phyloP scores from a whole-genome alignment of 2,888 invertebrate genomes.

The Oxystoma pomonae region DNA sequence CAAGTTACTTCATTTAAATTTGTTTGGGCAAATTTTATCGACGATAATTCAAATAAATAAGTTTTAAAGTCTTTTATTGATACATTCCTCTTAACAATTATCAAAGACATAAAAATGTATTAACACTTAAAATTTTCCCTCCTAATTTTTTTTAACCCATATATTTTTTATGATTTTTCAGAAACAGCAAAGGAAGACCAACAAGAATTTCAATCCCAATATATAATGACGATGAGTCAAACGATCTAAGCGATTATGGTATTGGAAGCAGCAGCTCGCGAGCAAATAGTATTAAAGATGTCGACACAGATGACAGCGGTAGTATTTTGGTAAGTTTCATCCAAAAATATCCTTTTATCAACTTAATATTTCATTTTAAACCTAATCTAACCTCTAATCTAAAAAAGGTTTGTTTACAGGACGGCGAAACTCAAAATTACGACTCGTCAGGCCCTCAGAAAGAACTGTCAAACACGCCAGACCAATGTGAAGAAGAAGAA shows the following conservation, averaged over 20 bases:
- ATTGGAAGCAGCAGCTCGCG: slow-evolving; percentile 50
- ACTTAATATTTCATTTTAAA: too few species aligned
- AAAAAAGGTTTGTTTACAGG: not conserved
- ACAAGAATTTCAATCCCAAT: slow-evolving; percentile 57
- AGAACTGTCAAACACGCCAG: not conserved
- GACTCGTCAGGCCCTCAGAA: not conserved
- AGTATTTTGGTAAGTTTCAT: slow-evolving; percentile 41
- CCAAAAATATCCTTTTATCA: too few species aligned
- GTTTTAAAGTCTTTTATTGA: too few species aligned
- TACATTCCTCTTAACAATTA: too few species aligned
- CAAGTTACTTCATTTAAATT: too few species aligned
- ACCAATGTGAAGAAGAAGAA: not conserved
- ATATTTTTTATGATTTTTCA: slow-evolving; percentile 28
- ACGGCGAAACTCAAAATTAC: not conserved
- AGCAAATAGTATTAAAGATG: slow-evolving; percentile 43
- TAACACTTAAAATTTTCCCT: not conserved
- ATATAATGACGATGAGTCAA: slow-evolving; percentile 77
- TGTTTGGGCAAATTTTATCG: too few species aligned
- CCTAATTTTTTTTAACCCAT: not conserved
- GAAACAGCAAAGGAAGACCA: slow-evolving; percentile 52
- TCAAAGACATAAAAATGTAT: too few species aligned
- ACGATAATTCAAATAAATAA: too few species aligned
- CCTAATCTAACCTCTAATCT: too few species aligned
- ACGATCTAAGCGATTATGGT: slow-evolving; percentile 81
- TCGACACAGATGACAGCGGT: slow-evolving; percentile 42